These are phyloP conservation scores for Ectemnius lituratus DNA, from an alignment of 2,888 invertebrate genomes.

Conservation along the genomic window DNA sequence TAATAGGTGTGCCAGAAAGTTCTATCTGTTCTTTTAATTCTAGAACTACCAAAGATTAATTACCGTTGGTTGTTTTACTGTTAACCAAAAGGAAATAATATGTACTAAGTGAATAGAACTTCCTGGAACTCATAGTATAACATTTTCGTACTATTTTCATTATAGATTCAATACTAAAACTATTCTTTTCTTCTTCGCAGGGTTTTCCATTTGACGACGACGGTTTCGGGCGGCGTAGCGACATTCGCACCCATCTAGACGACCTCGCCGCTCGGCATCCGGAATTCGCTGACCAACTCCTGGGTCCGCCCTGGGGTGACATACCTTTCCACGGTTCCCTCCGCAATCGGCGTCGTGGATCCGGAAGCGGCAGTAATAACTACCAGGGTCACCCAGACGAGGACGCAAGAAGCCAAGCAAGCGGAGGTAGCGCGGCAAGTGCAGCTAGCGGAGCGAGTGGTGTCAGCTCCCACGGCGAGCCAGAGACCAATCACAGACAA, in stretches of 20 bases:
- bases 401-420: slow-evolving; percentile 73
- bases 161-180: neutral
- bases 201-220: slow-evolving; percentile 85
- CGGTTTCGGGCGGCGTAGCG: slow-evolving; percentile 79
- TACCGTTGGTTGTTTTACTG: too few species aligned
- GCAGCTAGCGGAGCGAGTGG: slow-evolving; percentile 70
- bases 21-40: too few species aligned
- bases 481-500: slow-evolving; percentile 46
- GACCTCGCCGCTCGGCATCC: slow-evolving; percentile 86
- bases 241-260: slow-evolving; percentile 81
- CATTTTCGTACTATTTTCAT: neutral
- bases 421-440: slow-evolving; percentile 72
- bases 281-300: slow-evolving; percentile 85
- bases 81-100: too few species aligned
- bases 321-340: slow-evolving; percentile 67
- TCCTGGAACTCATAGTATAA: too few species aligned
- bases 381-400: slow-evolving; percentile 71
- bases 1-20: too few species aligned
- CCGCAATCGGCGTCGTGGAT: slow-evolving; percentile 66
- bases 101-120: too few species aligned
- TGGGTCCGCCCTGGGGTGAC: slow-evolving; percentile 75
- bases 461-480: slow-evolving; percentile 71
- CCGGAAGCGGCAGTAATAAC: slow-evolving; percentile 56
- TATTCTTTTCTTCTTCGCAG: slow-evolving; percentile 49
- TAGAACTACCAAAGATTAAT: too few species aligned